A percentile compares a stretch with the other conserved stretches of the same genome.
phyloP scores from a whole-genome alignment of 92 coral and sea anemone species.

The Blastomussa wellsi region DNA sequence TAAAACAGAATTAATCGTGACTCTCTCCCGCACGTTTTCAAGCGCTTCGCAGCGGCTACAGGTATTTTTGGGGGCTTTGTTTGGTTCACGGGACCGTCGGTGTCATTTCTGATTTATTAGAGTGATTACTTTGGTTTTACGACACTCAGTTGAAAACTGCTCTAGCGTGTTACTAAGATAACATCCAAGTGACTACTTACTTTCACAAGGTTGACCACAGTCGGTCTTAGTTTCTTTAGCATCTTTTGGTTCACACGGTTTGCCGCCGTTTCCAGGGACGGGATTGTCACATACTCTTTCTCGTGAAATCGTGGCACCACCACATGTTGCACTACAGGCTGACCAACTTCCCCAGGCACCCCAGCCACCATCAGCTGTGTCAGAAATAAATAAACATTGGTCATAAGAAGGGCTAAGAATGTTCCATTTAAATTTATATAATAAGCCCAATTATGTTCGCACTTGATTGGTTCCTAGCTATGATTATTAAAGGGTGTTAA shows the following conservation, averaged over 20 bases:
- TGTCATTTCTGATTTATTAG: no score
- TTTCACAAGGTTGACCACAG: conserved; percentile 80
- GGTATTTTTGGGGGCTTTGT: no score
- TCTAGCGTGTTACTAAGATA: background rate
- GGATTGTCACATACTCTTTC: conserved; percentile 79
- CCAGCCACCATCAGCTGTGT: conserved; percentile 82
- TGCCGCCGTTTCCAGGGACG: conserved; percentile 62
- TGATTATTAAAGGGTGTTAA: no score
- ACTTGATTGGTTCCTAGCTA: no score
- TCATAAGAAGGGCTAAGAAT: background rate
- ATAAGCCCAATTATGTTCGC: no score
- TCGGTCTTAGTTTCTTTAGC: conserved; percentile 74
- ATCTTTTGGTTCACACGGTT: conserved; percentile 49
- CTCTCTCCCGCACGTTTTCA: no score
- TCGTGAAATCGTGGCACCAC: conserved; percentile 72
- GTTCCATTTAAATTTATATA: no score
- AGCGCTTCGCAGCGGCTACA: no score
- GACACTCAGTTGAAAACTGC: no score
- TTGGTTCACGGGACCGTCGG: no score
- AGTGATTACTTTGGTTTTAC: no score
- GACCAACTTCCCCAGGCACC: conserved; percentile 81
- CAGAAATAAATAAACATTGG: background rate
- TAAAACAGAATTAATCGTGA: no score
- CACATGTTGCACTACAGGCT: conserved; percentile 79
- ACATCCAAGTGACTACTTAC: conserved; percentile 35